These are phyloP conservation scores for Trematomus bernacchii DNA, from an alignment of 2,797 vertebrate genomes.

Conservation along the genomic window DNA sequence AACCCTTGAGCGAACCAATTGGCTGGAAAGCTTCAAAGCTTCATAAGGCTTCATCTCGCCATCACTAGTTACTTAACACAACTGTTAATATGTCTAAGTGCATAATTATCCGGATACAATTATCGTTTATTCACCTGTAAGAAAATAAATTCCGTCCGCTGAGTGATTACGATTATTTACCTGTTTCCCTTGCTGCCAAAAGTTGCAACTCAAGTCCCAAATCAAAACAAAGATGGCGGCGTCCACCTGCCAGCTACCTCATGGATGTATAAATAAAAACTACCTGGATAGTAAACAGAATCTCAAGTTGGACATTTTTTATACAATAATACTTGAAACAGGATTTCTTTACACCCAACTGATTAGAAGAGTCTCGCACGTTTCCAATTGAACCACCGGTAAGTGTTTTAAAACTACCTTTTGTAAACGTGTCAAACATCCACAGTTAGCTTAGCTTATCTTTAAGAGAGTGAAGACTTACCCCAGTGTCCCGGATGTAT, in stretches of 20 bases:
- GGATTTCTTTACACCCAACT: not conserved
- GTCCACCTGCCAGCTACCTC: no score
- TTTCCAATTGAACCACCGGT: not conserved
- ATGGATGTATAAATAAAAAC: no score
- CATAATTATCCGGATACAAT: no score
- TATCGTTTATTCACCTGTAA: not conserved
- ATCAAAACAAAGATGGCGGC: slow-evolving; percentile 4
- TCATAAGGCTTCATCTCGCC: no score
- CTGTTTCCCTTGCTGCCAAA: not conserved
- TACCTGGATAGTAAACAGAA: not conserved
- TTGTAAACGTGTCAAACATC: not conserved
- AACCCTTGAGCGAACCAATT: no score
- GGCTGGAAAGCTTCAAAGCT: no score
- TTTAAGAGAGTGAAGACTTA: not conserved
- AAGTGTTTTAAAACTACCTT: not conserved
- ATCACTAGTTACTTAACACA: no score
- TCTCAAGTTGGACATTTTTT: not conserved
- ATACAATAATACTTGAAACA: not conserved
- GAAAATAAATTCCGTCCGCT: not conserved
- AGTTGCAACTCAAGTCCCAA: not conserved
- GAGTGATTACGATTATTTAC: not conserved
- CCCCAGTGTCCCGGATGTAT: not conserved
- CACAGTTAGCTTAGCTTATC: not conserved
- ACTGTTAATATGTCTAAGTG: no score
- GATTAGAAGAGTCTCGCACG: not conserved